These are phyloP conservation scores for Ridgeia piscesae DNA, from an alignment of 1,140 invertebrate genomes.

Conservation along the genomic window DNA sequence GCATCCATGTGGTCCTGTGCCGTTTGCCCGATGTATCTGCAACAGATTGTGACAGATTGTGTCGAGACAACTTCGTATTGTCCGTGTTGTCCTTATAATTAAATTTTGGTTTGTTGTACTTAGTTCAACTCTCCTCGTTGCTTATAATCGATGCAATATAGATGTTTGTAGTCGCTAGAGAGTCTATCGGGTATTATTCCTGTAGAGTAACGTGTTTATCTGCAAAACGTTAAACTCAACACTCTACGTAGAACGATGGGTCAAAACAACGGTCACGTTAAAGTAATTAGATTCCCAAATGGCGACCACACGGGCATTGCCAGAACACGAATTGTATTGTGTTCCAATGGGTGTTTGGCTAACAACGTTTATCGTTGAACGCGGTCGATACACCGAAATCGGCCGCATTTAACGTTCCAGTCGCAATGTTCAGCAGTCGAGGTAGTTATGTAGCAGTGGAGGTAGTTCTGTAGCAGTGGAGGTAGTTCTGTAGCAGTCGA, in stretches of 20 bases:
- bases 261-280: neutral
- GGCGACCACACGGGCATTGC: neutral
- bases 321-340: neutral
- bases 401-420: neutral
- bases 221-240: neutral
- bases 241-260: neutral
- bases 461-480: too few relatives aligned
- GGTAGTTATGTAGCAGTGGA: neutral
- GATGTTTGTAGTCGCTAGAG: neutral
- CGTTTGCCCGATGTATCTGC: too few relatives aligned
- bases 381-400: neutral
- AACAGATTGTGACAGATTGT: too few relatives aligned
- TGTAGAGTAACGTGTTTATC: neutral
- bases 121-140: neutral
- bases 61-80: too few relatives aligned
- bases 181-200: neutral
- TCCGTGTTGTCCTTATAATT: too few relatives aligned
- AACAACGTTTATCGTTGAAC: neutral
- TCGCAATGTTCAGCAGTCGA: neutral
- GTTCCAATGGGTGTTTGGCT: neutral
- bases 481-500: too few relatives aligned
- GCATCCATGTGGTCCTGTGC: too few relatives aligned
- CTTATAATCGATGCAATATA: neutral
- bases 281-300: neutral
- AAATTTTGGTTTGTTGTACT: neutral